Percentiles rank a stretch among this genome's conserved stretches.
Evolutionary conservation across 1,140 invertebrate species (phyloP).

Genomic region (Drosophila bocqueti): DNA sequence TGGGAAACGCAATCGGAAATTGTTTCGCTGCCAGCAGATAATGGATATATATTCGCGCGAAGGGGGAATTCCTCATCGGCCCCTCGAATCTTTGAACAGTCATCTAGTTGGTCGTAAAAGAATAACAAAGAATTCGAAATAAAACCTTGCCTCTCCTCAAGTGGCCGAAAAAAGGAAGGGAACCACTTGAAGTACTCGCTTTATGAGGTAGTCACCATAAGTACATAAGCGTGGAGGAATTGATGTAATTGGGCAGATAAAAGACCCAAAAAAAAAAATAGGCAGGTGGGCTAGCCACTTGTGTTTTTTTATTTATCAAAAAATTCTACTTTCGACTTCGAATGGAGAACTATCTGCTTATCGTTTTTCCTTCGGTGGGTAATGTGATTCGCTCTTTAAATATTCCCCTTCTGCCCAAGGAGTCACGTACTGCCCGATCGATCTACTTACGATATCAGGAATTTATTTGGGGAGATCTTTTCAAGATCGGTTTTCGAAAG

Average conservation of each 20-base stretch:
- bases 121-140: constrained; percentile 6
- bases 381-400: background rate
- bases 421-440: constrained; percentile 13
- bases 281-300: constrained; percentile 4
- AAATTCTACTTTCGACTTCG: background rate
- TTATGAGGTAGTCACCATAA: constrained; percentile 24
- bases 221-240: constrained; percentile 37
- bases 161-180: constrained; percentile 1
- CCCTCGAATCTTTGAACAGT: constrained; percentile 21
- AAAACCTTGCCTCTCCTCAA: constrained; percentile 21
- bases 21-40: constrained; percentile 5
- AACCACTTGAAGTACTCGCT: constrained; percentile 24
- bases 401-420: background rate
- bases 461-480: constrained; percentile 12
- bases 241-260: constrained; percentile 47
- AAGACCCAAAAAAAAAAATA: constrained; percentile 15
- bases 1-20: constrained; percentile 21
- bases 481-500: constrained; percentile 1
- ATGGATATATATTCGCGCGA: constrained; percentile 8
- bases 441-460: background rate
- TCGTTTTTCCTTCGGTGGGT: background rate
- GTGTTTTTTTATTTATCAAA: background rate
- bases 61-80: constrained; percentile 27
- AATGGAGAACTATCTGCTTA: too few relatives aligned
- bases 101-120: constrained; percentile 27